Evolutionary conservation across 2,113 vertebrate genomes (phyloP), one percentile per base, ranked within the genome.

Genomic region (Peromyscus maniculatus): DNA sequence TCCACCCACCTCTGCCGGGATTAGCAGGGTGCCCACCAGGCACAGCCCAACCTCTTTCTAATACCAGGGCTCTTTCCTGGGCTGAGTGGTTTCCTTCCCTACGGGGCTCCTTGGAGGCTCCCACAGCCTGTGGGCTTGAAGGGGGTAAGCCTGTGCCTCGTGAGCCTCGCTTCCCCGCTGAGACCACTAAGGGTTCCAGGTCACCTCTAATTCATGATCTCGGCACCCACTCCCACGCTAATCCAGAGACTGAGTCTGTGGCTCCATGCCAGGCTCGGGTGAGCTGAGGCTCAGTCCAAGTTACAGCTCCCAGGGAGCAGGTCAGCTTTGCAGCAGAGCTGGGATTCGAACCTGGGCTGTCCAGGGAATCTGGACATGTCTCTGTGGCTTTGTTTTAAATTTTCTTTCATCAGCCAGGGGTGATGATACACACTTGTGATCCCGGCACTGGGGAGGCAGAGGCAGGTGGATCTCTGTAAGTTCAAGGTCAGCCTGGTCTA

Each of bases 161-260:
- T 93, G 74, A 87, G 28, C 26, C 62, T 83, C 77, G 28, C 62
- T 87, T 94, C 80, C 78, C 82, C 78, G 77, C 77, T 74, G 87
- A 83, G 71, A 71, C 59, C 89, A 78, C 67, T 8, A 31, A 28
- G 21, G 57, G 8, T 33, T 91, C 46, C 79, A 67, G 46, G 26
- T 87, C 74, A 46, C 26, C 55, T 83, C 2, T 7, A n/a, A 13
- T 26, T 82, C 52, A 49, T 91, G 93, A 11, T 57, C 55, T 72
- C 3, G 0, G 59, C 43, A 4, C 22, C 13, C 31, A 2, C n/a
- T 19, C 64, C 31, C 13, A 24, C 13, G 46, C 55, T 49, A 26
- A n/a, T 13, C 0, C 0, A 5, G 43, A 49, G 46, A 33, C 64
- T 46, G 13, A 49, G 46, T 16, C 12, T 7, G 13, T 22, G 49